Base-by-base conservation (phyloP, 2,888 invertebrate species). In the Drosophila ezoana region DNA sequence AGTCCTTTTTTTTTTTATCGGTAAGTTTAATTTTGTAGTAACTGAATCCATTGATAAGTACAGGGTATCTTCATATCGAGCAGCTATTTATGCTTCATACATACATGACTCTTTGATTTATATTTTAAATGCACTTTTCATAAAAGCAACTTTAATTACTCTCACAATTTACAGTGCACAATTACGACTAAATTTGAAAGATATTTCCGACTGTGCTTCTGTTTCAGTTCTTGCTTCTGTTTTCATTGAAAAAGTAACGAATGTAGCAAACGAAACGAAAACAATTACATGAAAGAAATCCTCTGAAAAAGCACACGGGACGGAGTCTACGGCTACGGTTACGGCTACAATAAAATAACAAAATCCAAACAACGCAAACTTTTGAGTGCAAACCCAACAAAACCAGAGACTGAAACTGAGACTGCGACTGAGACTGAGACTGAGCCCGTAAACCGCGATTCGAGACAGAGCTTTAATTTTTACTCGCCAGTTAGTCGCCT, bases 341-440 rank as follows among this genome's bases (percentile, higher is more conserved):
- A 52, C 53, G 56, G 58, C 49, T 64, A 71, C 73, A 85, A 72
- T 87, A 79, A 85, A 83, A 85, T 74, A 83, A 83, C 82, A 85
- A 88, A 85, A 83, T 85, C 84, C 81, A 83, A 87, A 88, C 81
- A 85, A 73, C 67, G 76, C 89, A 88, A 88, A 88, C 76, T 80
- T 81, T 84, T 81, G 87, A 88, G 89, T 84, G 81, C 72, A 81
- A 86, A 61, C 33, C 49, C 38, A 79, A 76, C 64, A 73, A 67
- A 56, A 47, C 32, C 54, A 62, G 61, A 70, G 47, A 53, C 43
- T 18, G 47, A 47, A 54, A 57, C 40, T 48, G 57, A 66, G 33
- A 71, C 40, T 53, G 45, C 33, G 45, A 56, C 52, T 13, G 44
- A 5, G 54, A 54, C 23, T 18, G 33, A 11, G 10, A 54, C 20